Percentiles rank a stretch among this genome's conserved stretches.
Conservation (phyloP, 2,113 vertebrate genomes). For the Coreoperca whiteheadi region DNA sequence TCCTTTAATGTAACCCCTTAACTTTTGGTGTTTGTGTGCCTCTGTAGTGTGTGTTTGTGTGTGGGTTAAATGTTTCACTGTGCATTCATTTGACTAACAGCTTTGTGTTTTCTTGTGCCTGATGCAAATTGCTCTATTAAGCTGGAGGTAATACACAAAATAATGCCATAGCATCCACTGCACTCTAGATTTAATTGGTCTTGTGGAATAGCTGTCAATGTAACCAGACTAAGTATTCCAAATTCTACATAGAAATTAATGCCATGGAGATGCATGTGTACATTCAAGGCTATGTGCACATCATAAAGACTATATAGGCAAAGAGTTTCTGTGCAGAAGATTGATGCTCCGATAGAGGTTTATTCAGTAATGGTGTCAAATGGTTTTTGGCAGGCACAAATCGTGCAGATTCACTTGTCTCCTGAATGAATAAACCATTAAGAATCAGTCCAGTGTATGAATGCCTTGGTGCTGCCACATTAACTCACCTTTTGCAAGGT, state of each 20-base stretch:
- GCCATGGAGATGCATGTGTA: neutral
- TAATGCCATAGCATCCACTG: neutral
- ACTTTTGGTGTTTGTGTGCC: neutral
- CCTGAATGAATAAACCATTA: neutral
- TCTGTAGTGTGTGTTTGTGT: neutral
- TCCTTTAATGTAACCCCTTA: neutral
- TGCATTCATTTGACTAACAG: neutral
- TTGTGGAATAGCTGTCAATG: neutral
- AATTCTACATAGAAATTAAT: neutral
- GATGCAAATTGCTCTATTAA: slow-evolving; percentile 16
- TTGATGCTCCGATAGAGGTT: neutral
- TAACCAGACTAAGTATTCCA: neutral
- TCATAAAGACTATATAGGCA: neutral
- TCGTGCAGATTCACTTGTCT: slow-evolving; percentile 4
- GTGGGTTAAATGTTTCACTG: neutral
- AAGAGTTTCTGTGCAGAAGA: neutral
- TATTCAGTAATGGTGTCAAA: slow-evolving; percentile 3
- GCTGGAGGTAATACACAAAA: slow-evolving; percentile 12
- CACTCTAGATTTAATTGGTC: neutral
- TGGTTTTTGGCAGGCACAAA: slow-evolving; percentile 5
- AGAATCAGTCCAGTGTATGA: neutral
- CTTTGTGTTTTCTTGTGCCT: neutral
- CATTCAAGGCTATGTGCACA: slow-evolving; percentile 8
- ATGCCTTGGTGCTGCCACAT: neutral
- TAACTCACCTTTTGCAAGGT: neutral